These are phyloP conservation scores for Phengaris alcon DNA, from an alignment of 2,888 invertebrate genomes.

Conservation along the genomic window DNA sequence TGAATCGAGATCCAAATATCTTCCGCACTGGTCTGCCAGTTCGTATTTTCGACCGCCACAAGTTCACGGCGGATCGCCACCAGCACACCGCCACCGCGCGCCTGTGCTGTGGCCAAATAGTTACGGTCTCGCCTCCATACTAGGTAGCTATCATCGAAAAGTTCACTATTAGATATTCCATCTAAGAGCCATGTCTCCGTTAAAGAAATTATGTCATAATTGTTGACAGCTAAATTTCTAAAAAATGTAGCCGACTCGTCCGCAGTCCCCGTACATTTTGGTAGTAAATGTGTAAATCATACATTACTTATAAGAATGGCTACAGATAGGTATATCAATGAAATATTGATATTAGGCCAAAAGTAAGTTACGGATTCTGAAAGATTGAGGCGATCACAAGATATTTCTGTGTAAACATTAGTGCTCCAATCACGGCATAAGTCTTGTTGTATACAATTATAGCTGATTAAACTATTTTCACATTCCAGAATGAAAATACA, in stretches of 20 bases:
- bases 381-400: too few relatives aligned
- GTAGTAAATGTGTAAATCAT: neutral
- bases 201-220: neutral
- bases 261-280: neutral
- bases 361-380: neutral
- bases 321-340: neutral
- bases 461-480: too few relatives aligned
- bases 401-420: too few relatives aligned
- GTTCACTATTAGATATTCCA: neutral
- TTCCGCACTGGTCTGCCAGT: too few relatives aligned
- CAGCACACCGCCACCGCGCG: too few relatives aligned
- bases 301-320: neutral
- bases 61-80: too few relatives aligned
- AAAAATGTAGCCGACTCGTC: neutral
- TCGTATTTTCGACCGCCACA: too few relatives aligned
- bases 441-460: too few relatives aligned
- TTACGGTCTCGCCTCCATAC: neutral
- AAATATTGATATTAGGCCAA: neutral
- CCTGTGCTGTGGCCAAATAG: too few relatives aligned
- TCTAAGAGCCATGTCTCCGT: neutral
- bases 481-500: too few relatives aligned
- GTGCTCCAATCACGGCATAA: too few relatives aligned
- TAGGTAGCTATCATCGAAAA: neutral
- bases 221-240: neutral
- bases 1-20: too few relatives aligned